Base-by-base conservation (phyloP, 2,888 invertebrate genomes). In the Hetaerina titia region DNA sequence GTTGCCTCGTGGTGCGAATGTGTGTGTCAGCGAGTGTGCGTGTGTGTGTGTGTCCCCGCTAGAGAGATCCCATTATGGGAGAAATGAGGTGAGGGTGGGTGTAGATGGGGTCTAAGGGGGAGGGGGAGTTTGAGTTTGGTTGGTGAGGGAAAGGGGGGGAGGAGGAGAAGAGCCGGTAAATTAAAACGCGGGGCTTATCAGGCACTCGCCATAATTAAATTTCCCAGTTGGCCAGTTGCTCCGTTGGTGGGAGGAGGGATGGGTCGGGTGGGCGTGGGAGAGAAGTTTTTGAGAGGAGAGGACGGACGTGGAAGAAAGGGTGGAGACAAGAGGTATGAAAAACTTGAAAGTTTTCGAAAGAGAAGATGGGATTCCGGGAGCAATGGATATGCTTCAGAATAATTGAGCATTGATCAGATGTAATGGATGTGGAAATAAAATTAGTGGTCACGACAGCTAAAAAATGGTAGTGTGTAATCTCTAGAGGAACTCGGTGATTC, bases 141-240 rank as follows among this genome's bases (percentile, higher is more conserved):
- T 45, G 45, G 45, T 45, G 45, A 45, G 45, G 25, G 25, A 31
- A 31, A 31, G 2, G 81, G 81, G 64, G 89, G 5, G 22, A 22
- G 58, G 8, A 22, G 57, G 89, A 8, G 1, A n/a, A 19, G 63
- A 63, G 69, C 31, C 88, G 89, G 58, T 94, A 94, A 94, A 94
- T 94, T 94, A 94, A 94, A 94, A 94, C 94, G 87, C 63, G 94
- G 60, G 64, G 94, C 94, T 94, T 94, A 94, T 87, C 94, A 94
- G 94, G 87, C 88, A 94, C 94, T 94, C 89, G 64, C 90, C 88
- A 88, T 94, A 94, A 94, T 94, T 94, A 94, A 94, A 94, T 94
- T 94, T 94, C 64, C 74, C 64, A 90, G 90, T 64, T 31, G 90
- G 90, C 90, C 25, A 63, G 90, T 81, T 81, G n/a, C 69, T 69